A percentile compares a stretch with the other conserved stretches of the same genome.
phyloP scores from a whole-genome alignment of 1,140 invertebrate species.

The Procambarus clarkii region DNA sequence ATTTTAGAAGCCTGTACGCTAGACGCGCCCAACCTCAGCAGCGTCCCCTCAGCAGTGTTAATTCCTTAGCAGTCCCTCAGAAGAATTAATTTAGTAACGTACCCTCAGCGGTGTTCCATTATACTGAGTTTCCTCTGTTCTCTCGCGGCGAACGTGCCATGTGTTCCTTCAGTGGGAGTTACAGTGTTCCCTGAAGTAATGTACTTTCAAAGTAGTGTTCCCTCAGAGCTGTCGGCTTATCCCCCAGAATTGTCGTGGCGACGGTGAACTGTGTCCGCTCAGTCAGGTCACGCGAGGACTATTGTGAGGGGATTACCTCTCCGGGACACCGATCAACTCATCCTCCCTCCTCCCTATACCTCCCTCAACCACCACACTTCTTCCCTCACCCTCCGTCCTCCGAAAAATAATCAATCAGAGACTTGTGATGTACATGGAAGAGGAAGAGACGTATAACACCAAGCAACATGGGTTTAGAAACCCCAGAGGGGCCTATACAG shows the following conservation, averaged over 20 bases:
- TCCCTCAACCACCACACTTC: background rate
- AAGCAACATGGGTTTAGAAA: no score
- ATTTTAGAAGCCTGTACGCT: no score
- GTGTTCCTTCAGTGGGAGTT: background rate
- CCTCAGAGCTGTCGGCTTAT: background rate
- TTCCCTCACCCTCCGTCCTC: background rate
- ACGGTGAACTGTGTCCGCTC: background rate
- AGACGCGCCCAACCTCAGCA: no score
- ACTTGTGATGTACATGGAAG: no score
- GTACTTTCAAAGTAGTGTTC: background rate
- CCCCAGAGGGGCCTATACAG: no score
- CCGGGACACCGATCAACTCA: slow-evolving; percentile 23
- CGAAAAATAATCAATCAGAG: no score
- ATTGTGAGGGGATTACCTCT: slow-evolving; percentile 48
- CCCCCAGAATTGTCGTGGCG: no score
- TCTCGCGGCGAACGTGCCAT: background rate
- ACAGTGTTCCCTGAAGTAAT: background rate
- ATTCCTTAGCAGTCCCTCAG: no score
- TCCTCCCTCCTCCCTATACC: background rate
- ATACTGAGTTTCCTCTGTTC: no score
- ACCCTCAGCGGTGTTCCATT: background rate
- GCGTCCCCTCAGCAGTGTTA: no score
- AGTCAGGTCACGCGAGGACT: slow-evolving; percentile 36
- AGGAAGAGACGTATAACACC: no score
- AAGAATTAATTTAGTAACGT: no score